phyloP scores from a whole-genome alignment of 2,888 invertebrate species.

The Dryococelus australis region DNA sequence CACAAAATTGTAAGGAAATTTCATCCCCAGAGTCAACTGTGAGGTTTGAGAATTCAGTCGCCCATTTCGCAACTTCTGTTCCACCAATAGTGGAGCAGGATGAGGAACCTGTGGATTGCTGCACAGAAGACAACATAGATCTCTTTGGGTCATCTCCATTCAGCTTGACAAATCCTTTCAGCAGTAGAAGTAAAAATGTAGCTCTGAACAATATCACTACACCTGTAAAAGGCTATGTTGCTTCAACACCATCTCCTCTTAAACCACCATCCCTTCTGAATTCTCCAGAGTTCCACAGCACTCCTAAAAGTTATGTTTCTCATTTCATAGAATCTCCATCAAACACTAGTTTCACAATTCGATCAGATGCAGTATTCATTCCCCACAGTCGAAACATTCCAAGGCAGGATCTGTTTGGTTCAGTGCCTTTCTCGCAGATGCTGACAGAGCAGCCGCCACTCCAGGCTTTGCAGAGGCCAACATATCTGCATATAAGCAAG shows the following conservation, averaged over 20 bases:
- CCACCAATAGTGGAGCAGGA: constrained; percentile 42
- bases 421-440: constrained; percentile 49
- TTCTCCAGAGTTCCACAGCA: constrained; percentile 19
- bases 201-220: not conserved
- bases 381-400: constrained; percentile 10
- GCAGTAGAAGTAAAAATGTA: not conserved
- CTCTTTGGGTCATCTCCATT: constrained; percentile 59
- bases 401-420: constrained; percentile 51
- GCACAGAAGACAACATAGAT: constrained; percentile 51
- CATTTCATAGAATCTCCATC: not conserved
- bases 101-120: constrained; percentile 37
- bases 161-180: constrained; percentile 56
- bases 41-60: constrained; percentile 34
- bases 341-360: not conserved
- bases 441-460: constrained; percentile 20
- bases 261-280: not conserved
- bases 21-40: constrained; percentile 6
- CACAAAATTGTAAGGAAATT: constrained; percentile 30
- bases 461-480: constrained; percentile 33
- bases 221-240: constrained; percentile 19
- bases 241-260: constrained; percentile 18
- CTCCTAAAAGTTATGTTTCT: not conserved
- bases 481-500: constrained; percentile 28
- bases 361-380: not conserved
- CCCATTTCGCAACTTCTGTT: constrained; percentile 36